Evolutionary conservation across 1,140 invertebrate genomes (phyloP).

Genomic region (Heliconius hermathena): DNA sequence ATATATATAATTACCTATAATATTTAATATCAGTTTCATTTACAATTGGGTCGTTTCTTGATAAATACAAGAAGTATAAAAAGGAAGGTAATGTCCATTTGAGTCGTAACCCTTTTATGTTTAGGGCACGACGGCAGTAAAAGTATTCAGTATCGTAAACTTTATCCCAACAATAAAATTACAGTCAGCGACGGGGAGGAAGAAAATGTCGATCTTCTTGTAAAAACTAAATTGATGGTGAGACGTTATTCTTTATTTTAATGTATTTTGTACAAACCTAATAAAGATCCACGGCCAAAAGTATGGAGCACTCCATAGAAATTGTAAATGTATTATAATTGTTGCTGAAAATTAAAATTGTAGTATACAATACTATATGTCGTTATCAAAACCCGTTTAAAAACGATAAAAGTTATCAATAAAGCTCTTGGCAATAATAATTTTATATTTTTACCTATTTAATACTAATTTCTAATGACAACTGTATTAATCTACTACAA

Average conservation of each 20-base stretch:
- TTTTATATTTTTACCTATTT: too few relatives aligned
- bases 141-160: slow-evolving; percentile 40
- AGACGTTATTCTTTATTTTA: not conserved
- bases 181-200: slow-evolving; percentile 25
- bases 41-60: slow-evolving; percentile 21
- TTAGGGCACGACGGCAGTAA: slow-evolving; percentile 35
- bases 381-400: too few relatives aligned
- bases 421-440: too few relatives aligned
- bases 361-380: too few relatives aligned
- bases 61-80: slow-evolving; percentile 23
- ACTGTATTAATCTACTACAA: too few relatives aligned
- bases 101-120: slow-evolving; percentile 39
- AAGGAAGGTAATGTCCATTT: slow-evolving; percentile 27
- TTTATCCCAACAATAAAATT: slow-evolving; percentile 37
- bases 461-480: too few relatives aligned
- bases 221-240: not conserved
- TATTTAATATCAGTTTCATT: slow-evolving; percentile 12
- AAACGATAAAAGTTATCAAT: too few relatives aligned
- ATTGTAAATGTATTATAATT: too few relatives aligned
- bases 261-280: not conserved
- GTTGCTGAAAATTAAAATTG: too few relatives aligned
- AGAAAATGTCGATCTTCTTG: slow-evolving; percentile 9
- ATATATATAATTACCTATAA: not conserved
- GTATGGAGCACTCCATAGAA: too few relatives aligned
- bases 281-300: not conserved